Evolutionary conservation across 2,113 vertebrate genomes (phyloP), one percentile per base, ranked within the genome.

Genomic region (Potamarius usumacintae): DNA sequence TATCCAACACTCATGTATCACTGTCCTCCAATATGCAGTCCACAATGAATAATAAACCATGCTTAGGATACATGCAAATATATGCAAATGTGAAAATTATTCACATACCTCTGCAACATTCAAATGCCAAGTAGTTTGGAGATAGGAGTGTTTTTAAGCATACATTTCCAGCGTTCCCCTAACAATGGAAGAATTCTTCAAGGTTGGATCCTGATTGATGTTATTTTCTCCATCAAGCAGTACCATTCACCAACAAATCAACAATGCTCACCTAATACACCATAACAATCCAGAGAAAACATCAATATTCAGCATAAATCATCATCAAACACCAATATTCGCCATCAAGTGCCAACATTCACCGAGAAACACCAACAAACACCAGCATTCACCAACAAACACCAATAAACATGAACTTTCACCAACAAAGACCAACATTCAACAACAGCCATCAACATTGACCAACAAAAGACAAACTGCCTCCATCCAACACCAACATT

Each of bases 71-170:
- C 25, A 30, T 57, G 83, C 10, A 85, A 85, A 85, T 85, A 53
- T 60, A 76, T 84, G 82, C 25, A 57, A 84, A 72, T 72, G 12
- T 17, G 3, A 60, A 48, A 48, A 60, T 85, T 62, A 60, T 85
- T 77, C 17, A 50, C 55, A 17, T 76, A 62, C 11, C 52, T 34
- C 6, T 85, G 30, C 71, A 85, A 55, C 30, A 18, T 85, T 25
- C 27, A 30, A n/a, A 50, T 60, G 6, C 6, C 20, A 60, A 76
- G 48, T 42, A 14, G 67, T 42, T 72, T 50, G 7, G 52, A 48
- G 34, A 83, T 55, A 3, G 50, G 2, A 7, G 12, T 79, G 18
- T 55, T 79, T 18, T 30, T 22, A 58, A 34, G 53, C 53, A 67
- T 53, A 1, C 15, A 3, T 34, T 71, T 72, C 18, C 27, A 27